A percentile compares a stretch with the other conserved stretches of the same genome.
These are phyloP conservation scores for Itoplectis maculator DNA, from an alignment of 2,888 invertebrate species.

Conservation along the genomic window DNA sequence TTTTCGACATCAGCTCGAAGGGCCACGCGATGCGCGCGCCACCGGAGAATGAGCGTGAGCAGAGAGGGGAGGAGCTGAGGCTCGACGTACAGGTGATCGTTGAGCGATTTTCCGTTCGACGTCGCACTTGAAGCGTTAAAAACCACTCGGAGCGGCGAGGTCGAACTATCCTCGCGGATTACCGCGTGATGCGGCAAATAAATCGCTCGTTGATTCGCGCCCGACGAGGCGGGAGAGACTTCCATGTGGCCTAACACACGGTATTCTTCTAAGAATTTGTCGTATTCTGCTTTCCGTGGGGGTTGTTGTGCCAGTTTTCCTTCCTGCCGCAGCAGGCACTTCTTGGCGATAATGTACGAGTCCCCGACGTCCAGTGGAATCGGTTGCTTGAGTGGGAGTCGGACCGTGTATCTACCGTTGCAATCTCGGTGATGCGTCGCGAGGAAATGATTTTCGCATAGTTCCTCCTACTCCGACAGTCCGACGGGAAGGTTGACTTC, in stretches of 20 bases:
- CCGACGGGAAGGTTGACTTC: too few species aligned
- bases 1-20: conserved; percentile 48
- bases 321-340: background rate
- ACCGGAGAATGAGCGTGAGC: conserved; percentile 25
- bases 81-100: too few species aligned
- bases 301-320: background rate
- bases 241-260: background rate
- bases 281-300: background rate
- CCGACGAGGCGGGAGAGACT: background rate
- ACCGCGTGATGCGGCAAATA: too few species aligned
- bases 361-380: too few species aligned
- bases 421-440: background rate
- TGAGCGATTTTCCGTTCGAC: too few species aligned
- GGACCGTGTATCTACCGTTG: conserved; percentile 5
- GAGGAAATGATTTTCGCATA: background rate
- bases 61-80: conserved; percentile 71
- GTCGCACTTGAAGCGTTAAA: too few species aligned
- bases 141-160: too few species aligned
- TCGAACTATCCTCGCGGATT: too few species aligned
- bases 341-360: too few species aligned
- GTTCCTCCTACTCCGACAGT: background rate
- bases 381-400: background rate
- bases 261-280: background rate
- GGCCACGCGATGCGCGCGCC: conserved; percentile 47
- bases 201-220: too few species aligned